These are phyloP conservation scores for Acanthosepion pharaonis DNA, from an alignment of 2,888 invertebrate genomes.

Conservation along the genomic window DNA sequence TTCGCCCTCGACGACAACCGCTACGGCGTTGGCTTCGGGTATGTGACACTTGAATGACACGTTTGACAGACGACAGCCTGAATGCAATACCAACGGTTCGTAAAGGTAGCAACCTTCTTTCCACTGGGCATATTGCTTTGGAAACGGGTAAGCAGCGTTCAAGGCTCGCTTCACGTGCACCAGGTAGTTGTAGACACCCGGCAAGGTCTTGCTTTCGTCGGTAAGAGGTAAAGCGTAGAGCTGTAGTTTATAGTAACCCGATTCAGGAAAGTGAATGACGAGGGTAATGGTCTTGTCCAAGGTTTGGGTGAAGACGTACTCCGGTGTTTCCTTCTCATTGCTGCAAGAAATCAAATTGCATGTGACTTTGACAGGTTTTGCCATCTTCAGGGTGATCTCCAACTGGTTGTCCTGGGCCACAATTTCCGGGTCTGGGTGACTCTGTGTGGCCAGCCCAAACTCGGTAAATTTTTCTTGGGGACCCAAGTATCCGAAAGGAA, in stretches of 20 bases:
- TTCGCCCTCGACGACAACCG: constrained; percentile 70
- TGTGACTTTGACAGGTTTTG: constrained; percentile 61
- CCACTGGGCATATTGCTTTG: constrained; percentile 75
- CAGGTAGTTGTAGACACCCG: constrained; percentile 73
- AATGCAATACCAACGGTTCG: constrained; percentile 64
- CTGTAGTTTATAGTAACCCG: constrained; percentile 73
- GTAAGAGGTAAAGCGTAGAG: constrained; percentile 69
- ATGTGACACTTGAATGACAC: constrained; percentile 66
- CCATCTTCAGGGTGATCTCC: constrained; percentile 62
- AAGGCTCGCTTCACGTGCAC: constrained; percentile 64
- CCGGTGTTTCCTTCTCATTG: constrained; percentile 59
- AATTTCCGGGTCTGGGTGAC: constrained; percentile 61
- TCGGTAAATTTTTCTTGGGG: constrained; percentile 66
- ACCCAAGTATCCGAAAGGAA: constrained; percentile 67
- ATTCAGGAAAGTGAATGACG: constrained; percentile 62
- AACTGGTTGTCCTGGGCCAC: constrained; percentile 57
- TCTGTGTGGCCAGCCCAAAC: constrained; percentile 59
- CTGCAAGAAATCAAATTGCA: constrained; percentile 61
- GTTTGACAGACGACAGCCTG: constrained; percentile 60
- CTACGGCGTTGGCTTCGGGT: constrained; percentile 71
- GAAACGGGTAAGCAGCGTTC: constrained; percentile 67
- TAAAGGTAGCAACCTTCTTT: constrained; percentile 73
- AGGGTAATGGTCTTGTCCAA: constrained; percentile 59
- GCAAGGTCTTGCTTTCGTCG: constrained; percentile 72
- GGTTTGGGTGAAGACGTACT: constrained; percentile 67